Conservation (phyloP, 1,140 invertebrate species). For the Plodia interpunctella region DNA sequence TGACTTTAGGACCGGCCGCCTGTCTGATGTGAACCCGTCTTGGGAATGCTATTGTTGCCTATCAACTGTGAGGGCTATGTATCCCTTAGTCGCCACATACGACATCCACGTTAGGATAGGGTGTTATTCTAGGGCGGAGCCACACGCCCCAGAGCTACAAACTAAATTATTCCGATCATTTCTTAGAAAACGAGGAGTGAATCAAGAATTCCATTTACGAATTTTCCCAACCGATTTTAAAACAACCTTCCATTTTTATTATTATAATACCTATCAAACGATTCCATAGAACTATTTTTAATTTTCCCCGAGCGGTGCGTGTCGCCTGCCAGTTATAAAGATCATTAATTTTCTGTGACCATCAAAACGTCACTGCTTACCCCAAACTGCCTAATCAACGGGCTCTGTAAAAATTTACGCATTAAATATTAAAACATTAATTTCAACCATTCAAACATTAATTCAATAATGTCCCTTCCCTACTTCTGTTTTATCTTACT, state of each 20-base stretch:
- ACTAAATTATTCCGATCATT: too few species aligned
- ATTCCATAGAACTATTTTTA: not conserved
- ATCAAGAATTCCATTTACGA: not conserved
- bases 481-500: too few species aligned
- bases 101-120: too few species aligned
- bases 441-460: not conserved
- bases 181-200: too few species aligned
- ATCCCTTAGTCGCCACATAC: too few species aligned
- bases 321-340: not conserved
- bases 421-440: not conserved
- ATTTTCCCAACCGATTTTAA: not conserved
- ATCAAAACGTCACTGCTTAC: not conserved
- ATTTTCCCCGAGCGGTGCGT: not conserved
- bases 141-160: too few species aligned
- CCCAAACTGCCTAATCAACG: not conserved
- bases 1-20: too few species aligned
- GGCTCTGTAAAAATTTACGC: not conserved
- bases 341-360: conserved; percentile 2
- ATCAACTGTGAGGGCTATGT: too few species aligned
- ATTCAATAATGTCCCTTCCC: too few species aligned
- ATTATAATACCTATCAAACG: not conserved
- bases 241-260: not conserved
- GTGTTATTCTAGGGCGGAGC: too few species aligned
- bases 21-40: too few species aligned
- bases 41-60: too few species aligned